Evolutionary conservation across 2,888 invertebrate genomes (phyloP), one percentile per base, ranked within the genome.

Genomic region (Caenorhabditis sulstoni): DNA sequence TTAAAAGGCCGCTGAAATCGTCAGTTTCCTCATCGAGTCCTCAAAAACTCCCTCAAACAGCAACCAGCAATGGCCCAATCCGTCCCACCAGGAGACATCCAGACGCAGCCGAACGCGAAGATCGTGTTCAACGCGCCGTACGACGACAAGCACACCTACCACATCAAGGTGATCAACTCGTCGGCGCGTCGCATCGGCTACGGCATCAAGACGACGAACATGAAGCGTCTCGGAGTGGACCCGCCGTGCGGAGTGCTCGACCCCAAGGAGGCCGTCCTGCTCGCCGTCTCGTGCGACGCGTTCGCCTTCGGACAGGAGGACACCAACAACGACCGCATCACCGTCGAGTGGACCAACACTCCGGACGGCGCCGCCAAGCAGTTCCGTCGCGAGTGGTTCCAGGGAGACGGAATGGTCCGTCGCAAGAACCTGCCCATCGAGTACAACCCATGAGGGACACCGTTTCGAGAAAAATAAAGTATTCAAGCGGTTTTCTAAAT

Each of bases 121-220:
- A 74, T 83, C 79, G 83, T 87, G 81, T 76, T 81, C 68, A 66
- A 55, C 67, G 66, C 53, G 22, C 74, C 55, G 37, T 41, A 62
- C 65, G 81, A 84, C 78, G 81, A 81, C 76, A 84, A 57, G 49
- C 57, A 85, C 80, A 85, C 82, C 80, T 82, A 85, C 74, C 84
- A 84, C 61, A 83, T 85, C 81, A 85, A 83, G 50, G 70, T 85
- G 84, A 84, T 83, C 77, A 84, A 84, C 76, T 81, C 84, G 39
- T 83, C 85, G 41, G 83, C 81, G 47, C 61, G 61, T 14, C 61
- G 58, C 29, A 57, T 57, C 23, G 52, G 41, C 11, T 41, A 41
- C 41, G 41, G 41, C 11, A 41, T 41, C 41, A 41, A 41, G 52
- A 52, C 52, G 22, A 29, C 47, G 18, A 47, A 47, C 47, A 47